Evolutionary conservation across 2,797 vertebrate genomes (phyloP), one percentile per base, ranked within the genome.

Genomic region (Sarcoramphus papa): DNA sequence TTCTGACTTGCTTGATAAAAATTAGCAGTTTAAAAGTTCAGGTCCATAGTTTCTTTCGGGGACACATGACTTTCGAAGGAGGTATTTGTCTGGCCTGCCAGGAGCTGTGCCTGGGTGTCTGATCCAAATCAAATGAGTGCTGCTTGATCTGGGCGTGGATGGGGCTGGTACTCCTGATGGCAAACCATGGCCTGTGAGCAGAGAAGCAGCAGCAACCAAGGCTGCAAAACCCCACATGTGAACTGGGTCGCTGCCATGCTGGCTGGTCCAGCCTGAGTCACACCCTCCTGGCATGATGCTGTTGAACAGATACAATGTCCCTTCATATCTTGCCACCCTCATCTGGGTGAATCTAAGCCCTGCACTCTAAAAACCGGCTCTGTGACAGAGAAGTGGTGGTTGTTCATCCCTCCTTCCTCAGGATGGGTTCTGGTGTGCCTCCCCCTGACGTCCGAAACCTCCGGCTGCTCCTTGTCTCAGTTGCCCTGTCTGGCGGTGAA

Each of bases 81-180:
- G 45, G 10, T 14, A 2, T 24, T 37, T 69, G 25, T 69, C 43
- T 50, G 47, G 47, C 31, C 30, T 78, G 57, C 57, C 40, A 51
- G 62, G 40, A 43, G 37, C 57, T 80, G 54, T 80, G 53, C n/a
- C 62, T 0, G 0, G 9, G 10, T 72, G 35, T 50, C 48, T 63
- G 69, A 73, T 43, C n/a, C 0, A 2, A 41, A 72, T 21, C 7
- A 16, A 50, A 8, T 7, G 43, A 47, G 45, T 0, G 0, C 64
- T 68, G 54, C 30, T 50, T 54, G 50, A 25, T 33, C 64, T 45
- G 35, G 33, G 51, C 35, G 25, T 8, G 5, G n/a, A 18, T n/a
- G 30, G 48, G n/a, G n/a, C 33, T 89, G 72, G 30, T 45, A 4
- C 2, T 77, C 27, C 18, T 43, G 53, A 21, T 30, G 24, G 50